Evolutionary conservation across 2,888 invertebrate species (phyloP).

Genomic region (Eupithecia centaureata): DNA sequence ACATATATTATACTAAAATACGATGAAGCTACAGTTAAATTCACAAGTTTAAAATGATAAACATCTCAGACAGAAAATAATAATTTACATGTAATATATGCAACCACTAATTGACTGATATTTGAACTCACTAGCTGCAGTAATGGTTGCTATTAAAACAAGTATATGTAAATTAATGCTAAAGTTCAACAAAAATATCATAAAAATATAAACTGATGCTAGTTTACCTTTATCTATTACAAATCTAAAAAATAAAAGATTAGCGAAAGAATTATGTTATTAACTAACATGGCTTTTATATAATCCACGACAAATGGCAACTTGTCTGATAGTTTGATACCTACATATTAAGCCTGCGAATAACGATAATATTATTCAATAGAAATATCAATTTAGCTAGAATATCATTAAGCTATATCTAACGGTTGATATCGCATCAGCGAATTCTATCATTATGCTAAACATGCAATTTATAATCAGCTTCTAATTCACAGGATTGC

Average conservation of each 20-base stretch:
- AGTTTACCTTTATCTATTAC: neutral
- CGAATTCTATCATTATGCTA: slow-evolving; percentile 37
- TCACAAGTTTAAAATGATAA: neutral
- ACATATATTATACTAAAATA: too few species aligned
- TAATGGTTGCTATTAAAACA: slow-evolving; percentile 6
- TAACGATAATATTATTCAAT: slow-evolving; percentile 22
- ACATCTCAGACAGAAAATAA: neutral
- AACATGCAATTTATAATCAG: slow-evolving; percentile 48
- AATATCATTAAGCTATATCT: slow-evolving; percentile 29
- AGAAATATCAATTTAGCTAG: slow-evolving; percentile 21
- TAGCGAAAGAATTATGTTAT: slow-evolving; percentile 8
- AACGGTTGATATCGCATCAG: slow-evolving; percentile 28
- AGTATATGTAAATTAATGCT: slow-evolving; percentile 14
- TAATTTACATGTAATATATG: neutral
- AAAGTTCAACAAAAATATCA: slow-evolving; percentile 16
- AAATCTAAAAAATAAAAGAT: slow-evolving; percentile 11
- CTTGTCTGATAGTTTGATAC: slow-evolving; percentile 2
- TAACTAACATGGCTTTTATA: slow-evolving; percentile 13
- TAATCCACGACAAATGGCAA: slow-evolving; percentile 1
- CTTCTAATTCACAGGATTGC: slow-evolving; percentile 42
- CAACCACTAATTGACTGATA: slow-evolving; percentile 17
- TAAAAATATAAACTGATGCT: slow-evolving; percentile 1
- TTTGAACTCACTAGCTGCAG: slow-evolving; percentile 14
- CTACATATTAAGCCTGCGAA: slow-evolving; percentile 15
- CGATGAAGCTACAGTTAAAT: neutral